A percentile compares a stretch with the other conserved stretches of the same genome.
Evolutionary conservation across 2,888 invertebrate species (phyloP).

Genomic region (Cosmia pyralina): DNA sequence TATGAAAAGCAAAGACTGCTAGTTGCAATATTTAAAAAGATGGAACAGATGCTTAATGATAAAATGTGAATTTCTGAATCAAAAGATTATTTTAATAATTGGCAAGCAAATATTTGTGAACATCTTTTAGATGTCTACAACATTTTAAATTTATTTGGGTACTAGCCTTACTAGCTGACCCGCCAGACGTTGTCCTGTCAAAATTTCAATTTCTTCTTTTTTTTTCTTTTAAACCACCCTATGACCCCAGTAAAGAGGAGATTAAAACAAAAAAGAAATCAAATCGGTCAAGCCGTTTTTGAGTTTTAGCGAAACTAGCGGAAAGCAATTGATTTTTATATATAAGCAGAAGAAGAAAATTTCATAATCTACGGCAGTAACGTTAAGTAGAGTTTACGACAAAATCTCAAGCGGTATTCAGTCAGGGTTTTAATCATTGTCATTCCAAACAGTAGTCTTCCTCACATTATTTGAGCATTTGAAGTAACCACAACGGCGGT

Average conservation of each 20-base stretch:
- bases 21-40: not conserved
- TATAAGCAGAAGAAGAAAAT: too few relatives aligned
- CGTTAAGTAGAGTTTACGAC: not conserved
- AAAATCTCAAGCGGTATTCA: not conserved
- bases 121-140: not conserved
- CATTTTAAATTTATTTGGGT: not conserved
- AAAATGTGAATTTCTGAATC: not conserved
- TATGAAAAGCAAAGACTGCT: not conserved
- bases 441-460: not conserved
- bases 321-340: too few relatives aligned
- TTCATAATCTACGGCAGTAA: not conserved
- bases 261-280: too few relatives aligned
- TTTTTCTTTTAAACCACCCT: too few relatives aligned
- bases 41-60: not conserved
- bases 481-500: conserved; percentile 3
- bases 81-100: conserved; percentile 1
- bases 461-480: conserved; percentile 15
- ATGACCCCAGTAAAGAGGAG: too few relatives aligned
- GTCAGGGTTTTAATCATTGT: not conserved
- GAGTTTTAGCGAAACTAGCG: too few relatives aligned
- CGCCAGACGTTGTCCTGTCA: too few relatives aligned
- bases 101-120: not conserved
- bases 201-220: too few relatives aligned
- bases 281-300: too few relatives aligned
- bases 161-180: too few relatives aligned